Evolutionary conservation across 2,113 vertebrate genomes (phyloP).

Genomic region (Leuciscus idus): DNA sequence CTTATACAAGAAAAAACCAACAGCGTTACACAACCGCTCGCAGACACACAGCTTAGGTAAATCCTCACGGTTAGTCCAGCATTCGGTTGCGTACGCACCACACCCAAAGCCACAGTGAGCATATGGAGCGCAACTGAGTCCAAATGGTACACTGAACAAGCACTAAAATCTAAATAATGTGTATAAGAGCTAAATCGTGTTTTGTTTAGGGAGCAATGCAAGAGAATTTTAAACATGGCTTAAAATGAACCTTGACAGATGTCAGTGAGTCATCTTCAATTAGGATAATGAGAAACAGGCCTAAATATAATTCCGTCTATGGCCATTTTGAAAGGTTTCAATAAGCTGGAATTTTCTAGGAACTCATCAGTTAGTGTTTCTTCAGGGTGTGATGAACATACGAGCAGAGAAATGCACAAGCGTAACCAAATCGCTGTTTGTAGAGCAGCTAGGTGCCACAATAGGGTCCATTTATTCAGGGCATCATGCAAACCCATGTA

Average conservation of each 20-base stretch:
- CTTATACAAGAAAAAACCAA: conserved; percentile 7
- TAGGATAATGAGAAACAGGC: conserved; percentile 33
- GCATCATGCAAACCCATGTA: background rate
- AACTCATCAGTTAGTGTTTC: background rate
- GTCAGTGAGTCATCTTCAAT: conserved; percentile 41
- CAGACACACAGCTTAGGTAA: conserved; percentile 34
- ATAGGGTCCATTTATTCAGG: background rate
- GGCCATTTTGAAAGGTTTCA: background rate
- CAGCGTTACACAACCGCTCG: background rate
- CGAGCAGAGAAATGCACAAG: background rate
- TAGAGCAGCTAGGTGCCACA: background rate
- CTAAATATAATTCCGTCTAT: background rate
- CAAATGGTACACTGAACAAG: conserved; percentile 20
- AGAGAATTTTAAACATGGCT: background rate
- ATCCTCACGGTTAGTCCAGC: conserved; percentile 15
- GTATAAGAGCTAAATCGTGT: background rate
- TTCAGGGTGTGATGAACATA: background rate
- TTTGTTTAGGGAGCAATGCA: background rate
- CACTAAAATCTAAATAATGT: background rate
- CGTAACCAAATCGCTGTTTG: background rate
- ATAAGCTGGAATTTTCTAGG: background rate
- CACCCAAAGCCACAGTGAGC: conserved; percentile 47
- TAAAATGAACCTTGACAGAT: conserved; percentile 34
- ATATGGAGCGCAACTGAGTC: conserved; percentile 37
- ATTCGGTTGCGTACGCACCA: conserved; percentile 46